These are phyloP conservation scores for Anolis carolinensis DNA, from an alignment of 2,113 vertebrate species.

Conservation along the genomic window DNA sequence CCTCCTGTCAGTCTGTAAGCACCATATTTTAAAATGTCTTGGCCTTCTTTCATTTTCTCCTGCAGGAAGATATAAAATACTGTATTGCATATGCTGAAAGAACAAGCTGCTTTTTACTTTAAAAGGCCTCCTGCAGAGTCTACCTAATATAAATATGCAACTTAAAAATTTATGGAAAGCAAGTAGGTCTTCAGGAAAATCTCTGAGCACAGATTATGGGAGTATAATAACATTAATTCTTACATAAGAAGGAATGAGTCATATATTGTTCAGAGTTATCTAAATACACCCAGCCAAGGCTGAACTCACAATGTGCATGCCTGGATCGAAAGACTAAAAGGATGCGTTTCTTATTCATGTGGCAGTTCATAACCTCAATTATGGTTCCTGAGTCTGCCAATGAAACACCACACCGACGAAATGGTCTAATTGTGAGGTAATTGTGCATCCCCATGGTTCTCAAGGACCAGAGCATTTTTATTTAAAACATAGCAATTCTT, in stretches of 20 bases:
- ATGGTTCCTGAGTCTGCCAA: not conserved
- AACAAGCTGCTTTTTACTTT: not conserved
- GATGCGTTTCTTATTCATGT: conserved; percentile 49
- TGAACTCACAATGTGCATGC: conserved; percentile 29
- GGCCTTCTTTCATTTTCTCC: conserved; percentile 1
- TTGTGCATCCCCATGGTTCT: not conserved
- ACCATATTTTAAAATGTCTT: conserved; percentile 9
- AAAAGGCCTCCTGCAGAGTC: not conserved
- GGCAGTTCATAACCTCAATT: conserved; percentile 14
- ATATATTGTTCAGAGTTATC: conserved; percentile 49
- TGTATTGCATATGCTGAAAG: not conserved
- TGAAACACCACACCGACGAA: not conserved
- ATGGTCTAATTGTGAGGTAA: not conserved
- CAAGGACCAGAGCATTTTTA: not conserved
- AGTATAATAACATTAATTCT: conserved; percentile 40
- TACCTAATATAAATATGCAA: conserved; percentile 3
- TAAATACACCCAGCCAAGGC: conserved; percentile 41
- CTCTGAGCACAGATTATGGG: conserved; percentile 12
- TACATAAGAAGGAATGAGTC: conserved; percentile 58
- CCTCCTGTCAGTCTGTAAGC: conserved; percentile 4
- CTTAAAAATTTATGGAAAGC: conserved; percentile 14
- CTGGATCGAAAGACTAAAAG: conserved; percentile 43
- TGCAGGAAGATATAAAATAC: conserved; percentile 14
- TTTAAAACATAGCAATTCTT: not conserved
- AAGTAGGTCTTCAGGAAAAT: conserved; percentile 5